Conservation (phyloP, 2,888 invertebrate genomes). For the Agrochola litura region DNA sequence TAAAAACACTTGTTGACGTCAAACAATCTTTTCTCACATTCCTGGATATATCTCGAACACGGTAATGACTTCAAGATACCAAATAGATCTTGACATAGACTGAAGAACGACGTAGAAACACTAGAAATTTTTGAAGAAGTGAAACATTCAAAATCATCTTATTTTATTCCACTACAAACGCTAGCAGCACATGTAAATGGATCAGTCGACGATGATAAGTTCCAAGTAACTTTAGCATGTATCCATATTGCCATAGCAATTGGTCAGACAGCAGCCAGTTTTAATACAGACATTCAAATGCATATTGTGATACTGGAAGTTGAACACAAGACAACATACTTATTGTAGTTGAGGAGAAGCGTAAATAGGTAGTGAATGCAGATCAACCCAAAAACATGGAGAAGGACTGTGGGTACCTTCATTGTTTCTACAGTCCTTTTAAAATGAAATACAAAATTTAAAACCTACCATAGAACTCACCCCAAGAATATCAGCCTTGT, state of each 20-base stretch:
- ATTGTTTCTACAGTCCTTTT: background rate
- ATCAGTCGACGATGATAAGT: background rate
- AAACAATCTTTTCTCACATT: background rate
- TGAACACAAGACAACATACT: background rate
- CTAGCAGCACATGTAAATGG: background rate
- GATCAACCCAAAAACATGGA: background rate
- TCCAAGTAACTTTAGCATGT: background rate
- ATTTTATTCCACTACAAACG: background rate
- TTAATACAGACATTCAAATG: background rate
- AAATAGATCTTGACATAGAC: background rate
- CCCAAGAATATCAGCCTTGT: constrained; percentile 91
- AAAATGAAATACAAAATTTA: background rate
- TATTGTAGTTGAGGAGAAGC: background rate
- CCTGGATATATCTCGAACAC: background rate
- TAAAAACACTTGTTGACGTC: background rate
- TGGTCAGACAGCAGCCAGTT: background rate
- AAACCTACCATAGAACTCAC: constrained; percentile 77
- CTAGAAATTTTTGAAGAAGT: background rate
- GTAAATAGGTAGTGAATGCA: background rate
- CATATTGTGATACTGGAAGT: background rate
- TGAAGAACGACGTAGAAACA: background rate
- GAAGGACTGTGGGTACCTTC: background rate
- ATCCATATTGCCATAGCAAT: background rate
- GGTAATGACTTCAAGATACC: background rate
- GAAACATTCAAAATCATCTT: background rate